Evolutionary conservation across 2,797 vertebrate species (phyloP).

Genomic region (Poecilia wingei): DNA sequence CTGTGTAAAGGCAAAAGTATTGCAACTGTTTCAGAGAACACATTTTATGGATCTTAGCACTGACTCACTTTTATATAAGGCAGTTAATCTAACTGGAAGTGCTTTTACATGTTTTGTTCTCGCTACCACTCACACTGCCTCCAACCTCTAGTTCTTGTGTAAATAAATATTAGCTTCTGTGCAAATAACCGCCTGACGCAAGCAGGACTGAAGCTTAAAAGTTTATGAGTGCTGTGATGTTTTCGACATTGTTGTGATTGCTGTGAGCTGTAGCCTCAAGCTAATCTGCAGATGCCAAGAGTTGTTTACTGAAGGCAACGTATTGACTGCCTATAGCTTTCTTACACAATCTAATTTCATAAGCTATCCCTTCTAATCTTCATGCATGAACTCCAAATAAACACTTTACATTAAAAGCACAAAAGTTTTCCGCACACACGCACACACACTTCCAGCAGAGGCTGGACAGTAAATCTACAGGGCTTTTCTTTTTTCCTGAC

Average conservation of each 20-base stretch:
- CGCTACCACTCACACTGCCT: neutral
- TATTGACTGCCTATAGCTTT: neutral
- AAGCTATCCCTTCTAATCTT: constrained; percentile 24
- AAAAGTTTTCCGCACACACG: constrained; percentile 9
- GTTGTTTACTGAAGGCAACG: neutral
- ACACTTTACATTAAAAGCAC: constrained; percentile 24
- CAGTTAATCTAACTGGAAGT: neutral
- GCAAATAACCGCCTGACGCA: neutral
- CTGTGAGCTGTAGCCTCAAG: neutral
- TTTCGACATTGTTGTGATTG: neutral
- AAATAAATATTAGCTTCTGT: neutral
- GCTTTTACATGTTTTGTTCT: neutral
- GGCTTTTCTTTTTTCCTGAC: constrained; percentile 29
- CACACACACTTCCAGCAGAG: constrained; percentile 37
- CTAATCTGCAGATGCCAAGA: neutral
- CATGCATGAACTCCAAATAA: constrained; percentile 51
- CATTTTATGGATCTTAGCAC: neutral
- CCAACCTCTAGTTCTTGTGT: neutral
- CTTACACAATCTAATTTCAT: neutral
- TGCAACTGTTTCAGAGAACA: neutral
- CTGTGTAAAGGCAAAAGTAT: neutral
- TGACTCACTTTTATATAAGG: neutral
- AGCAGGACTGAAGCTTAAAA: neutral
- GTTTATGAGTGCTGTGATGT: neutral
- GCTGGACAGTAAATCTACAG: constrained; percentile 64